Conservation (phyloP, 2,113 vertebrate species). For the Phalacrocorax carbo region DNA sequence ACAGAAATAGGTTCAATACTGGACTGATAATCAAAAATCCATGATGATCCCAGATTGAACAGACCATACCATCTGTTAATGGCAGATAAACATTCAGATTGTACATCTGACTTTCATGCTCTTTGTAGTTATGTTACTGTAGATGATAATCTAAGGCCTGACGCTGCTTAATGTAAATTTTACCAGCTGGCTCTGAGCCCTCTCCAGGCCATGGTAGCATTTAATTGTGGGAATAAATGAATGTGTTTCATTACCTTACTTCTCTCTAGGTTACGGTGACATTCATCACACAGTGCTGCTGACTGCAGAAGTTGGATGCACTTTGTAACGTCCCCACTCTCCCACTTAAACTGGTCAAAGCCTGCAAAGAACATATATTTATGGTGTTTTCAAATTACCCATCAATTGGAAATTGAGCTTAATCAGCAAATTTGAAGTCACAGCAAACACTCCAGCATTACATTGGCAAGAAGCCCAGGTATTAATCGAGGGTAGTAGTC, state of each 20-base stretch:
- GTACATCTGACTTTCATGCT: neutral
- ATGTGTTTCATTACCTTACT: constrained; percentile 12
- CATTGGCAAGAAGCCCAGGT: neutral
- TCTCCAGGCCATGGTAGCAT: neutral
- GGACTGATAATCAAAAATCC: neutral
- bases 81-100: neutral
- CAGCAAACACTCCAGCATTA: neutral
- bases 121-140: neutral
- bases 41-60: neutral
- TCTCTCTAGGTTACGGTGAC: constrained; percentile 35
- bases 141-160: neutral
- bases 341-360: constrained; percentile 7
- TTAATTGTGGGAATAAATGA: neutral
- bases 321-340: neutral
- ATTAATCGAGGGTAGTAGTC: neutral
- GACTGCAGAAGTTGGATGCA: constrained; percentile 21
- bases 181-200: neutral
- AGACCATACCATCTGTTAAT: neutral
- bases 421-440: constrained; percentile 49
- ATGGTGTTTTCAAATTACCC: constrained; percentile 19
- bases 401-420: constrained; percentile 34
- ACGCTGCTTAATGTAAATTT: neutral
- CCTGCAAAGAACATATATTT: neutral
- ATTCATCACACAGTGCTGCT: constrained; percentile 31
- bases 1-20: neutral